Conservation (phyloP, 2,797 vertebrate species). For the Margarornis squamiger region DNA sequence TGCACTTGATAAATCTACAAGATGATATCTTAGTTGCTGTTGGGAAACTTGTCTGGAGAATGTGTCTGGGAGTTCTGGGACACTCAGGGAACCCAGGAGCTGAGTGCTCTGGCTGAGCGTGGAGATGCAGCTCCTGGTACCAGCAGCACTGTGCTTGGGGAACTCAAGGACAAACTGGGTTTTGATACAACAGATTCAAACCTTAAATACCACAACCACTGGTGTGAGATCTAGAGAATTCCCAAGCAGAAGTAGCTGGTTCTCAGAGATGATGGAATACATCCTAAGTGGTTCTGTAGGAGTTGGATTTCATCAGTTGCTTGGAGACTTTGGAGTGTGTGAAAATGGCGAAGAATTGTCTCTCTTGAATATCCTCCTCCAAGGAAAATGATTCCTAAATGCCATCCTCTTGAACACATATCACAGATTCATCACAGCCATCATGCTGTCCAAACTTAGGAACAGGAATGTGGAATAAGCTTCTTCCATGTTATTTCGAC, state of each 20-base stretch:
- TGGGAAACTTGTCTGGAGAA: neutral
- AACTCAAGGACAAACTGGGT: neutral
- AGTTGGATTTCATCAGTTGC: neutral
- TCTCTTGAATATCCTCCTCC: neutral
- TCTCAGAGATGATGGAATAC: neutral
- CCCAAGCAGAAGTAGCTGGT: neutral
- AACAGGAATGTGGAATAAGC: neutral
- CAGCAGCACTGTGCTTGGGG: rapidly evolving
- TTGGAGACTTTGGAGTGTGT: neutral
- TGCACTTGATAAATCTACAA: neutral
- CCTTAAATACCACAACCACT: neutral
- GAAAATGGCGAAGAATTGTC: neutral
- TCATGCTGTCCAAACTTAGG: rapidly evolving
- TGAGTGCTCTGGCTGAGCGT: neutral
- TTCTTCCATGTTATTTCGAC: neutral
- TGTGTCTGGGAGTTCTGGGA: neutral
- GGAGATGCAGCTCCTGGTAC: rapidly evolving
- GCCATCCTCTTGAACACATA: neutral
- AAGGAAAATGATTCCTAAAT: neutral
- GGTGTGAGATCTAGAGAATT: neutral
- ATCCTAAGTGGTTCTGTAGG: neutral
- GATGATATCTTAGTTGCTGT: neutral
- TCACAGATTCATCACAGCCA: neutral
- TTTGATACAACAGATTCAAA: neutral
- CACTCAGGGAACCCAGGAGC: too few relatives aligned